A percentile compares a stretch with the other conserved stretches of the same genome.
These are phyloP conservation scores for Tryphoninae sp. DNA, from an alignment of 2,888 invertebrate genomes.

Conservation along the genomic window DNA sequence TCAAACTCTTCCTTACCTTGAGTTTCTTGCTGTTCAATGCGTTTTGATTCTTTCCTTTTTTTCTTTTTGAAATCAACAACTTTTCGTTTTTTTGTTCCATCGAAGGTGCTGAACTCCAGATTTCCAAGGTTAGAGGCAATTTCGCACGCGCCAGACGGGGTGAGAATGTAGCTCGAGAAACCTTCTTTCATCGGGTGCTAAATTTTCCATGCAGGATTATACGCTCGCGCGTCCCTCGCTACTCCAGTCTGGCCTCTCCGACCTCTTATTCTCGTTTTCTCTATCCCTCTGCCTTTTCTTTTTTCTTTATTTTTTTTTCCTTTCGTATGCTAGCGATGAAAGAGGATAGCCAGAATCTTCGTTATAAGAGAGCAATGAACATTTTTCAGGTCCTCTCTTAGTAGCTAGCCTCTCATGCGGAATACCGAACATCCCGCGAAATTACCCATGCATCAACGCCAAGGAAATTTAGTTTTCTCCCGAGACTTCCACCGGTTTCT, in stretches of 20 bases:
- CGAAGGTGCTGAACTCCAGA: conserved; percentile 56
- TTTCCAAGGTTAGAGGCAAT: conserved; percentile 62
- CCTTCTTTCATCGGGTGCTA: conserved; percentile 61
- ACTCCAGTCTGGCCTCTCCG: conserved; percentile 27
- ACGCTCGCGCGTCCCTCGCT: conserved; percentile 27
- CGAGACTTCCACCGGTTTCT: conserved; percentile 26
- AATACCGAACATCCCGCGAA: conserved; percentile 66
- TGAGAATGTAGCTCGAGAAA: conserved; percentile 48
- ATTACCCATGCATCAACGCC: conserved; percentile 65
- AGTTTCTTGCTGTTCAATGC: conserved; percentile 7
- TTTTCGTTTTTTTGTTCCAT: conserved; percentile 55
- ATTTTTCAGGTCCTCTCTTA: conserved; percentile 60
- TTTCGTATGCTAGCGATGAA: conserved; percentile 18
- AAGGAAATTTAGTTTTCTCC: conserved; percentile 51
- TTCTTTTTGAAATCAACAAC: conserved; percentile 36
- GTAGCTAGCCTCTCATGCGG: conserved; percentile 40
- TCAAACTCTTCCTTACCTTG: conserved; percentile 43
- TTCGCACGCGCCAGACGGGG: conserved; percentile 40
- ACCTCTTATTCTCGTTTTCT: conserved; percentile 46
- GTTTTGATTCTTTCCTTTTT: neutral
- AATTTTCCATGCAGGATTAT: conserved; percentile 63
- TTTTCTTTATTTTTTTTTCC: conserved; percentile 7
- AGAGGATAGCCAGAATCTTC: conserved; percentile 49
- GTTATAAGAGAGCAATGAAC: conserved; percentile 60
- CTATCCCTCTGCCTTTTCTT: conserved; percentile 30